phyloP scores from a whole-genome alignment of 2,888 invertebrate genomes.

The Chymomyza caudatula region DNA sequence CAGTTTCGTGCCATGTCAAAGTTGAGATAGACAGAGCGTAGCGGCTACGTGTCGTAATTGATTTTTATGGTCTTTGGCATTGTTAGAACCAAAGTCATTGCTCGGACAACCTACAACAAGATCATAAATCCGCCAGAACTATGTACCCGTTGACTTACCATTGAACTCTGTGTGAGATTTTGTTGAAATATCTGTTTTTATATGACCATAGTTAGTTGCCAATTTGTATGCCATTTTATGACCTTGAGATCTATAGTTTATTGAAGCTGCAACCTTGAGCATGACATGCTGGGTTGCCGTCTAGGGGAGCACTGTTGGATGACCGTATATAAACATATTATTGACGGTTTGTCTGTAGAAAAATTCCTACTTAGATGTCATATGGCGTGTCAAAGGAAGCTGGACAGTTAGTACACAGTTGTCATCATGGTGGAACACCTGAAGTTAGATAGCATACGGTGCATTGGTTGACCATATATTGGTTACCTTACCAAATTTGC shows the following conservation, averaged over 20 bases:
- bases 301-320: slow-evolving; percentile 10
- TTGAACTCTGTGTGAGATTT: slow-evolving; percentile 12
- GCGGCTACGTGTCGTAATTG: slow-evolving; percentile 63
- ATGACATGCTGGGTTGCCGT: slow-evolving; percentile 24
- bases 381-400: slow-evolving; percentile 36
- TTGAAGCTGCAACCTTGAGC: slow-evolving; percentile 40
- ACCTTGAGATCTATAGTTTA: slow-evolving; percentile 43
- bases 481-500: neutral
- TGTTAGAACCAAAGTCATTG: slow-evolving; percentile 26
- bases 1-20: slow-evolving; percentile 48
- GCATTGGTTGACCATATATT: neutral
- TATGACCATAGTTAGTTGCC: slow-evolving; percentile 40
- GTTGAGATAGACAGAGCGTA: slow-evolving; percentile 56
- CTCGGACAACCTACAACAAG: slow-evolving; percentile 29
- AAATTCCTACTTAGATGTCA: slow-evolving; percentile 42
- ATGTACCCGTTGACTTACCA: slow-evolving; percentile 4
- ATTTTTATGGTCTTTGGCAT: slow-evolving; percentile 69
- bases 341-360: slow-evolving; percentile 46
- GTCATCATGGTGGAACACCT: neutral
- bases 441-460: neutral
- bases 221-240: slow-evolving; percentile 57
- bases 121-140: slow-evolving; percentile 55
- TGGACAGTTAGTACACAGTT: slow-evolving; percentile 19
- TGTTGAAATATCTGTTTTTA: neutral
- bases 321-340: slow-evolving; percentile 64